Conservation (phyloP, 53 echinoderm and acorn worm genomes). For the Hippasteria phrygiana region DNA sequence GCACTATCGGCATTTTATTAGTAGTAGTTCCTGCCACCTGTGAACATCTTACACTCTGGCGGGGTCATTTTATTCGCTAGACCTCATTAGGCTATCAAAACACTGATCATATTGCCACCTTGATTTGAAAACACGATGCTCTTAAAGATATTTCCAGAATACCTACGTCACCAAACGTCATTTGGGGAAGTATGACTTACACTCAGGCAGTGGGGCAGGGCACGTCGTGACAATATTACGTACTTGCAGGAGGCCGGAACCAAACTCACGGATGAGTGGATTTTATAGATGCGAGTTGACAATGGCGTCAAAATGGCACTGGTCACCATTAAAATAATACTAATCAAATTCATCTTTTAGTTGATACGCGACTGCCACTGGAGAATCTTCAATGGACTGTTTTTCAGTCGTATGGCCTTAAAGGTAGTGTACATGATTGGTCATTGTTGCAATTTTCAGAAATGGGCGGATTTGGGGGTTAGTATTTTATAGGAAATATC, state of each 20-base stretch:
- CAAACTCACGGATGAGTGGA: neutral
- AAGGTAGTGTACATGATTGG: no score
- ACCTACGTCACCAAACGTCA: conserved; percentile 35
- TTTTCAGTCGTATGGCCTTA: no score
- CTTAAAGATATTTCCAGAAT: neutral
- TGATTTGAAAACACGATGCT: conserved; percentile 13
- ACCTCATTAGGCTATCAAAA: conserved; percentile 18
- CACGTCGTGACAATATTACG: neutral
- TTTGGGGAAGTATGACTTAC: neutral
- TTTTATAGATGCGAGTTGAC: conserved; percentile 6
- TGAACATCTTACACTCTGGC: neutral
- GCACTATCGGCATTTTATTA: neutral
- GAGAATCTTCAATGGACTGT: no score
- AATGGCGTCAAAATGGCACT: neutral
- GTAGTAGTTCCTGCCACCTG: neutral
- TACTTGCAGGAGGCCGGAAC: neutral
- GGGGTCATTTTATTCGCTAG: neutral
- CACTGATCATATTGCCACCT: conserved; percentile 1
- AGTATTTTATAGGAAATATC: no score
- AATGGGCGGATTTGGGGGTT: no score
- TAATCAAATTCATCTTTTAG: neutral
- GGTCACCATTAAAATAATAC: neutral
- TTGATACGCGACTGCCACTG: no score
- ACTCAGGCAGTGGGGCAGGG: neutral
- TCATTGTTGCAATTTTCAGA: no score